Evolutionary conservation across 2,113 vertebrate genomes (phyloP), one percentile per base, ranked within the genome.

Genomic region (Bubalus kerabau): DNA sequence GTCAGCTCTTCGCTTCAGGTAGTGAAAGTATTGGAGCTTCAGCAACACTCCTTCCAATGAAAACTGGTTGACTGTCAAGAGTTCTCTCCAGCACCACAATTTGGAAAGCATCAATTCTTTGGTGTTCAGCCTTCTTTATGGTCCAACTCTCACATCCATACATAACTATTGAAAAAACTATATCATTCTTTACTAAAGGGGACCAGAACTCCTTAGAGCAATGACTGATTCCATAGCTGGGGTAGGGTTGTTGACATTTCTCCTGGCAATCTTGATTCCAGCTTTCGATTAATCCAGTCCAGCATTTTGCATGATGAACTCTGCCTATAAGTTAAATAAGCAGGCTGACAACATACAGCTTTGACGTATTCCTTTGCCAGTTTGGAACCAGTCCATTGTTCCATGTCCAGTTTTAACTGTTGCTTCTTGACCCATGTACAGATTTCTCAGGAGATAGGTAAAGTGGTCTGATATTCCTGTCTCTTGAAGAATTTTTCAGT

Each of bases 1-100:
- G 23, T 14, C 0, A 0, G 71, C 36, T 43, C 71, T 43, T 76
- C 1, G 0, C 71, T 26, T 26, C 71, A 76, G 71, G 36, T 43
- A 1, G 23, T 43, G 9, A 76, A 43, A 43, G 36, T 76, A 26
- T 43, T 76, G 23, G 23, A 76, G 71, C 71, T 76, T 76, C 71
- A 76, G 36, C 36, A 26, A 43, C 6, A 43, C 40, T 43, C 36
- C 36, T 26, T 76, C 71, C 71, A 76, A 43, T 43, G 71, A 76
- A 76, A 43, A 76, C 0, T 76, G 23, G 36, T 43, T 76, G 36
- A 76, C 43, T 76, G 21, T 74, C 21, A 74, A 74, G 71, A 74
- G 71, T 74, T 43, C 36, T 74, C 21, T 74, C 36, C 71, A 74
- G 36, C 71, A 74, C 71, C 36, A 74, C 71, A 74, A 43, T 74